A percentile compares a stretch with the other conserved stretches of the same genome.
phyloP scores from a whole-genome alignment of 2,888 invertebrate genomes.

The Didymodactylos carnosus region DNA sequence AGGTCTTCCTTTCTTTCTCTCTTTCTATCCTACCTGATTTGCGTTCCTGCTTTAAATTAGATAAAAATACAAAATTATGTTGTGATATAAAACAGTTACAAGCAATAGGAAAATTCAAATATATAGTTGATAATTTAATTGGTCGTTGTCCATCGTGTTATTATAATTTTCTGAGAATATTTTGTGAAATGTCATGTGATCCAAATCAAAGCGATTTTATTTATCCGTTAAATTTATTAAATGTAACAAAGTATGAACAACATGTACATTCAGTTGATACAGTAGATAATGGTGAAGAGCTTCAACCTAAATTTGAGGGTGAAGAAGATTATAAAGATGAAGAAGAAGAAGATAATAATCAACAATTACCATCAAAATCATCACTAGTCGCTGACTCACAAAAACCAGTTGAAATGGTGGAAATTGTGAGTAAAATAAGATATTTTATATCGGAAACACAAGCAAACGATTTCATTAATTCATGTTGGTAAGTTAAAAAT shows the following conservation, averaged over 20 bases:
- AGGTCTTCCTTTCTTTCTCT: no score
- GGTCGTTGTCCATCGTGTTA: constrained; percentile 14
- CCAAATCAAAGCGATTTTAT: constrained; percentile 7
- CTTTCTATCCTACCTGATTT: background rate
- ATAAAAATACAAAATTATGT: background rate
- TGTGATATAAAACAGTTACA: background rate
- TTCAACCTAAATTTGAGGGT: no score
- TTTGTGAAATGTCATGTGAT: constrained; percentile 13
- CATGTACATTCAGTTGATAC: background rate
- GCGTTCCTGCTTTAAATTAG: background rate
- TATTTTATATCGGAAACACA: constrained; percentile 5
- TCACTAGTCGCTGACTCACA: no score
- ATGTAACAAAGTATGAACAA: background rate
- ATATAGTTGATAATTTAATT: background rate
- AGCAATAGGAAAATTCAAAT: background rate
- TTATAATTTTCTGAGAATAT: constrained; percentile 2
- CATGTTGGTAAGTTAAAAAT: constrained; percentile 1
- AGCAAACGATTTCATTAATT: constrained; percentile 4
- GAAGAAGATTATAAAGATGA: background rate
- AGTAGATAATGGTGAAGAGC: no score
- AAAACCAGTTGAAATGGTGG: background rate
- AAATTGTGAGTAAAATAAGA: background rate
- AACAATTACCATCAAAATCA: background rate
- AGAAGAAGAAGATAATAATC: background rate
- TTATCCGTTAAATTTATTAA: background rate